Evolutionary conservation across 2,113 vertebrate species (phyloP).

Genomic region (Hippocampus mohnikei): DNA sequence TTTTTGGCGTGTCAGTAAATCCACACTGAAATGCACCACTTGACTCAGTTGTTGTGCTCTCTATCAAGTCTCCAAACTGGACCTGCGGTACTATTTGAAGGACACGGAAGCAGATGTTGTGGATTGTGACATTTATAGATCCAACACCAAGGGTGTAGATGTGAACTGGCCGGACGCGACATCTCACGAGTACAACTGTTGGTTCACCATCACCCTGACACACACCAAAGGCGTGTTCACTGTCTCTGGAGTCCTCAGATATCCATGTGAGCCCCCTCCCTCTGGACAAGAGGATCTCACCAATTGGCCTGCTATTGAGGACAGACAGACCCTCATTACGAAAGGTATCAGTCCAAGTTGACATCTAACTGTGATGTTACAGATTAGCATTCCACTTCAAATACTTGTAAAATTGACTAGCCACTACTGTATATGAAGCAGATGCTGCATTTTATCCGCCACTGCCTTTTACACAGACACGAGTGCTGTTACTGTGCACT

Average conservation of each 20-base stretch:
- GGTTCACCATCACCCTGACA: conserved; percentile 66
- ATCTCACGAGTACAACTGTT: conserved; percentile 44
- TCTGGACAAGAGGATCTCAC: conserved; percentile 28
- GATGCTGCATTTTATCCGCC: not conserved
- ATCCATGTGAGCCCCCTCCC: conserved; percentile 36
- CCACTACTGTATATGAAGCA: not conserved
- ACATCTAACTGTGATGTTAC: not conserved
- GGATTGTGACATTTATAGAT: conserved; percentile 68
- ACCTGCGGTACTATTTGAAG: conserved; percentile 52
- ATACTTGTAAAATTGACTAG: not conserved
- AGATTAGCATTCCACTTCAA: not conserved
- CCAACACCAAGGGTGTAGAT: conserved; percentile 57
- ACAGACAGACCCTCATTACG: conserved; percentile 49
- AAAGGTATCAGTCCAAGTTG: conserved; percentile 57
- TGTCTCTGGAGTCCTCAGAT: conserved; percentile 61
- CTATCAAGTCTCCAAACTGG: conserved; percentile 58
- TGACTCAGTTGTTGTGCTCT: not conserved
- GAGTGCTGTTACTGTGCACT: too few species aligned
- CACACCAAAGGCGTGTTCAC: conserved; percentile 54
- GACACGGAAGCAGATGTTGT: conserved; percentile 37
- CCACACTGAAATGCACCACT: not conserved
- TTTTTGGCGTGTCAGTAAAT: rapidly evolving
- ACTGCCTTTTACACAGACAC: too few species aligned
- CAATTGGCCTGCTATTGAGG: conserved; percentile 40
- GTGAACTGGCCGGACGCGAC: conserved; percentile 65